Evolutionary conservation across 2,113 vertebrate genomes (phyloP).

Genomic region (Rynchops niger): DNA sequence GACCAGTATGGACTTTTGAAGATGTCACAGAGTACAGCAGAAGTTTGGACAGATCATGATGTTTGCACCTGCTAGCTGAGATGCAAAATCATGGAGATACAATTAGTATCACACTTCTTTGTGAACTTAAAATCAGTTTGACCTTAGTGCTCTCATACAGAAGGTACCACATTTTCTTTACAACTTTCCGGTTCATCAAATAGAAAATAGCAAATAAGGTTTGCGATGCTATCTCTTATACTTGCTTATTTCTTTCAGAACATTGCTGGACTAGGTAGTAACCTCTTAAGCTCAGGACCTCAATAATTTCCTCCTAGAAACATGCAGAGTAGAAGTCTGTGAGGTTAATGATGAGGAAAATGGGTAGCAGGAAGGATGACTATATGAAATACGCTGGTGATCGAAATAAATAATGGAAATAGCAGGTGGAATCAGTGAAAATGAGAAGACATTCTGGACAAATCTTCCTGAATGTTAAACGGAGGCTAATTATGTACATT

Average conservation of each 20-base stretch:
- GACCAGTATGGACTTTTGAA: not conserved
- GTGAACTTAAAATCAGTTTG: not conserved
- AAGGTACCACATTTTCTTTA: not conserved
- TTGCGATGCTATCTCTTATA: not conserved
- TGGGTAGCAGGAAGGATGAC: not conserved
- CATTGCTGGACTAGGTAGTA: not conserved
- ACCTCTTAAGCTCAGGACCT: not conserved
- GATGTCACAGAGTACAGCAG: not conserved
- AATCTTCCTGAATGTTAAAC: not conserved
- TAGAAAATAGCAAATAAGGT: not conserved
- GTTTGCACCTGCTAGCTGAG: not conserved
- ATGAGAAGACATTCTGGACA: not conserved
- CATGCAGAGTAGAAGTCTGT: not conserved
- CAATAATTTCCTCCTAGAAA: not conserved
- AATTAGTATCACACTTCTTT: not conserved
- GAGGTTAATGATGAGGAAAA: slow-evolving; percentile 31
- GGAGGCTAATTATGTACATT: not conserved
- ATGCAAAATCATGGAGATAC: not conserved
- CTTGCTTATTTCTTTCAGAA: not conserved
- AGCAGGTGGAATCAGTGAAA: not conserved
- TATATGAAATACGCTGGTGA: not conserved
- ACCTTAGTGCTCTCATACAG: not conserved
- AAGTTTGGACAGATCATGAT: not conserved
- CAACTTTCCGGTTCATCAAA: not conserved
- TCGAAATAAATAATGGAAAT: slow-evolving; percentile 25